A percentile compares a stretch with the other conserved stretches of the same genome.
phyloP scores from a whole-genome alignment of 1,140 invertebrate genomes.

The Bombus terrestris region DNA sequence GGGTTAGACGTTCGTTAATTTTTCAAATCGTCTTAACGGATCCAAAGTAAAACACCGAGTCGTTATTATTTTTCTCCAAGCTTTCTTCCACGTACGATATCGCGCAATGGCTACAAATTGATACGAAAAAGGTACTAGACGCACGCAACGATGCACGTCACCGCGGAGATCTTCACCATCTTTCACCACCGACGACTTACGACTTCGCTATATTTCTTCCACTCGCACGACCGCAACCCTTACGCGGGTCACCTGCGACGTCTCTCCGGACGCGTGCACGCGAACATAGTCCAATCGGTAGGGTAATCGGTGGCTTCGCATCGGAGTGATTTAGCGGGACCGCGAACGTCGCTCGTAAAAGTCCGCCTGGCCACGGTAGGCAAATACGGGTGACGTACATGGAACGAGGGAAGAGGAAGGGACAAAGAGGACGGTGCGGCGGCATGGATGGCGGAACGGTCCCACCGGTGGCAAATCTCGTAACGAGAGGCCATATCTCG shows the following conservation, averaged over 20 bases:
- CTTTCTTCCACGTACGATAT: not conserved
- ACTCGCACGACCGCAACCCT: too few relatives aligned
- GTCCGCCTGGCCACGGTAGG: constrained; percentile 51
- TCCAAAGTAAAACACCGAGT: not conserved
- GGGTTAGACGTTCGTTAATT: not conserved
- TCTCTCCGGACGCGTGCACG: constrained; percentile 1
- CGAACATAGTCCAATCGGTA: constrained; percentile 8
- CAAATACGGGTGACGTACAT: constrained; percentile 27
- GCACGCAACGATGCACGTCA: too few relatives aligned
- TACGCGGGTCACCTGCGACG: too few relatives aligned
- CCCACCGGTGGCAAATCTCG: constrained; percentile 69
- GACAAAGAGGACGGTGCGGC: not conserved
- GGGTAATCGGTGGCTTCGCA: constrained; percentile 54
- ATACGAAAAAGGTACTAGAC: too few relatives aligned
- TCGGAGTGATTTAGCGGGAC: constrained; percentile 44
- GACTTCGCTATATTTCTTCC: too few relatives aligned
- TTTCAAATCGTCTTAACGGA: not conserved
- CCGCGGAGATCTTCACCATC: too few relatives aligned
- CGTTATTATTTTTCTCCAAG: not conserved
- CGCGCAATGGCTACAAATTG: not conserved
- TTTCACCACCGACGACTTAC: too few relatives aligned
- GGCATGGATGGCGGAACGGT: constrained; percentile 48
- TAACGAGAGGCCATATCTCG: constrained; percentile 68
- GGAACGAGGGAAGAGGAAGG: not conserved
- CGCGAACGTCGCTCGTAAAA: constrained; percentile 57